Evolutionary conservation across 53 echinoderm and acorn worm genomes (phyloP), one percentile per base, ranked within the genome.

Genomic region (Luidia sarsii): DNA sequence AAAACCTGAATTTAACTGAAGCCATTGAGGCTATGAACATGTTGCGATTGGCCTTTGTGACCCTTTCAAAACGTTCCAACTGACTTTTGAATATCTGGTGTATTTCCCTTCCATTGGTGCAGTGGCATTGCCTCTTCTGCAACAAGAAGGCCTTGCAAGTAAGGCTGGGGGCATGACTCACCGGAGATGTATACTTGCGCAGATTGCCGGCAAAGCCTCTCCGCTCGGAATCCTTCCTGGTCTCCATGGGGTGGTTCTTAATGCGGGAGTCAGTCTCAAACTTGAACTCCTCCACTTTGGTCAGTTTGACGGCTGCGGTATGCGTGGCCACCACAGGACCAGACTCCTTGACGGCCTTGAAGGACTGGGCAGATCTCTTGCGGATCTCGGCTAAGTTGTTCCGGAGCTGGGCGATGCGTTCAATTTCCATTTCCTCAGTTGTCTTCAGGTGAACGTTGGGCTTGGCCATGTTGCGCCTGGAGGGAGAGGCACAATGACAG

Each of bases 251-350:
- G 22, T 91, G 87, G 10, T 64, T 61, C 57, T 89, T 89, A 69
- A 92, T 39, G 33, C 95, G 74, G 34, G 69, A 15, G 39, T 95
- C 92, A 16, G 95, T 95, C 75, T 86, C 68, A 79, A 95, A 95
- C 16, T 79, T 75, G 79, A 95, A 95, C 38, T 70, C 95, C 37
- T 80, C 71, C 4, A 87, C 83, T 45, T 81, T 87, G 52, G 95
- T 95, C 35, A 57, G 51, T 30, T 80, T 67, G 30, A 72, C 39
- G 22, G 48, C n/a, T 0, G 87, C 80, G 53, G 80, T 80, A 8
- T 48, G 68, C 0, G 95, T 82, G 38, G 38, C 23, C 23, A 64
- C 70, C 3, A 75, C 74, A 2, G 81, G 81, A 18, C 45, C 75
- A 1, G 91, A 86, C 22, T 63, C 88, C 63, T 89, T 86, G 27